These are phyloP conservation scores for Lepisosteus oculatus DNA, from an alignment of 2,113 vertebrate species.

Conservation along the genomic window DNA sequence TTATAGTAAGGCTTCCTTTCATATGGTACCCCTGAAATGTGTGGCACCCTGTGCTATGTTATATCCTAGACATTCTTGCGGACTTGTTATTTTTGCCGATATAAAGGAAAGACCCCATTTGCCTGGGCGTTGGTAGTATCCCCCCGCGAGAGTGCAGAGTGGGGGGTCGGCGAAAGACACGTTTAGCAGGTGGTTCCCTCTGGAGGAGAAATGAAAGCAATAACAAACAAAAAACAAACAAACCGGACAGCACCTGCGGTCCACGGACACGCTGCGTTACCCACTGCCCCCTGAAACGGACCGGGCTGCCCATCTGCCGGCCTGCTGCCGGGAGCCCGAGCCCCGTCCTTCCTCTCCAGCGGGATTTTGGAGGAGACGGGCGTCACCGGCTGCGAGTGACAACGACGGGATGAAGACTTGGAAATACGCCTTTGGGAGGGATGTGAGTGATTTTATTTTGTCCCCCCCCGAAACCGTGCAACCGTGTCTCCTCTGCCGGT, in stretches of 20 bases:
- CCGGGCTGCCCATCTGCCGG: constrained; percentile 20
- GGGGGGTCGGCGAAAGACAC: too few species aligned
- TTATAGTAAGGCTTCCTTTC: too few species aligned
- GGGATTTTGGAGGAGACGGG: not conserved
- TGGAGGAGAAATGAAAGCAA: not conserved
- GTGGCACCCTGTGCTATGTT: too few species aligned
- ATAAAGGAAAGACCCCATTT: too few species aligned
- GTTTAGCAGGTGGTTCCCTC: not conserved
- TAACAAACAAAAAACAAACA: too few species aligned
- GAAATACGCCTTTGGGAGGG: not conserved
- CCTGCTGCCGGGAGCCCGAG: not conserved
- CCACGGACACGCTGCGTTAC: constrained; percentile 1
- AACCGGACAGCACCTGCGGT: not conserved
- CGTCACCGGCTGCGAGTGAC: too few species aligned
- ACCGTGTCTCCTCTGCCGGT: too few species aligned
- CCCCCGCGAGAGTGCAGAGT: not conserved
- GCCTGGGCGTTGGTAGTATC: not conserved
- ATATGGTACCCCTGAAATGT: too few species aligned
- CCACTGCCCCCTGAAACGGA: constrained; percentile 9
- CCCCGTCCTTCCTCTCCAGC: not conserved
- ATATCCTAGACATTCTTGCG: too few species aligned
- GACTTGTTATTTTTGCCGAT: too few species aligned
- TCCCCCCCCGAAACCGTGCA: too few species aligned
- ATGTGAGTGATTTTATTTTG: too few species aligned
- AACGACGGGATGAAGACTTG: not conserved